These are phyloP conservation scores for Trichogramma dendrolimi DNA, from an alignment of 2,888 invertebrate species.

Conservation along the genomic window DNA sequence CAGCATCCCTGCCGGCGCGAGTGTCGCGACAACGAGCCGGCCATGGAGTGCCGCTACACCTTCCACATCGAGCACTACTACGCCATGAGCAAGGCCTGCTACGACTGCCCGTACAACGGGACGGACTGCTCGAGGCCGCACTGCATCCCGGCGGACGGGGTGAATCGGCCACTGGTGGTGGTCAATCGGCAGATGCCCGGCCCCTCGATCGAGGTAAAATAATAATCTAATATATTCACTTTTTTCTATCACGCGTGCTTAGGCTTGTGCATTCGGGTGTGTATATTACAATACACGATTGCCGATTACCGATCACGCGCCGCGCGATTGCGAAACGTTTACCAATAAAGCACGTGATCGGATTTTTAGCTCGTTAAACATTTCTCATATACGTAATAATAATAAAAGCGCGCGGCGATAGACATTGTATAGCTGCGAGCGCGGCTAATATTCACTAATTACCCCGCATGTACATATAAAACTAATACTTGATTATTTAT, in stretches of 20 bases:
- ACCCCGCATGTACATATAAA: too few relatives aligned
- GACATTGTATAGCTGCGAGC: too few relatives aligned
- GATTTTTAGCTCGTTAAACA: too few relatives aligned
- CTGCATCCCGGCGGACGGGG: conserved; percentile 81
- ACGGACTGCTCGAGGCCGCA: conserved; percentile 74
- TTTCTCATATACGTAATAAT: too few relatives aligned
- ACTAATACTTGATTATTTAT: too few relatives aligned
- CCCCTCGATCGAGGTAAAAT: conserved; percentile 70
- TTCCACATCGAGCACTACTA: conserved; percentile 80
- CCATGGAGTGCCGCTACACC: conserved; percentile 68
- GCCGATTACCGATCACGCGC: too few relatives aligned
- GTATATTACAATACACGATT: too few relatives aligned
- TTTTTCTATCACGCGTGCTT: neutral
- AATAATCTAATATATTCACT: neutral
- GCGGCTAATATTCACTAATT: too few relatives aligned
- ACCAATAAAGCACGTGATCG: too few relatives aligned
- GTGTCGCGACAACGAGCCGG: conserved; percentile 59
- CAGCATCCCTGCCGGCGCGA: conserved; percentile 63
- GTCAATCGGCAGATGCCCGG: conserved; percentile 86
- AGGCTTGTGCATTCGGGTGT: too few relatives aligned
- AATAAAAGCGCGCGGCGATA: too few relatives aligned
- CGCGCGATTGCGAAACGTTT: too few relatives aligned
- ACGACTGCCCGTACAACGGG: conserved; percentile 69
- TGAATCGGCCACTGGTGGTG: conserved; percentile 69
- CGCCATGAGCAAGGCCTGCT: conserved; percentile 85